Conservation (phyloP, 1,140 invertebrate species). For the Musca vetustissima region DNA sequence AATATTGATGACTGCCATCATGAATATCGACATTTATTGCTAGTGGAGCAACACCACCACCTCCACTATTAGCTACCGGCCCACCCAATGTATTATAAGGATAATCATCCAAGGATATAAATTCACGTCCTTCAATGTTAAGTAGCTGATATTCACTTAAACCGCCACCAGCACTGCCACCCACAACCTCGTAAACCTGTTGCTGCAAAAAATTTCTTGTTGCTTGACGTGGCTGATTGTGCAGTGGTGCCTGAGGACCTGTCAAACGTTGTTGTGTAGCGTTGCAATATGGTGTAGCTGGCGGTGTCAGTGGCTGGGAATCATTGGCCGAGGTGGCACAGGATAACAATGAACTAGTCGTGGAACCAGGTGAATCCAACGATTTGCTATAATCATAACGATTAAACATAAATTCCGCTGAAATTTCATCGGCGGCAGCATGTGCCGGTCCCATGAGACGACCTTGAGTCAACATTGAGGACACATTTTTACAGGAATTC, state of each 20-base stretch:
- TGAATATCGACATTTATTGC: neutral
- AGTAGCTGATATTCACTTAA: conserved; percentile 37
- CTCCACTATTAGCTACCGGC: neutral
- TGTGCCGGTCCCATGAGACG: neutral
- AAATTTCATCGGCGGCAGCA: neutral
- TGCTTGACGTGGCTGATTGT: conserved; percentile 19
- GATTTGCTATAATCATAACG: conserved; percentile 29
- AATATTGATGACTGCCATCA: conserved; percentile 5
- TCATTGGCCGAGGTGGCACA: conserved; percentile 18
- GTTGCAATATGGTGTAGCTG: conserved; percentile 44
- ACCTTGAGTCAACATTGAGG: conserved; percentile 2
- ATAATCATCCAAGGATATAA: conserved; percentile 32
- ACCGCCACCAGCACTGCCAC: conserved; percentile 28
- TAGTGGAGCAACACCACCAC: neutral
- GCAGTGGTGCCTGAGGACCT: neutral
- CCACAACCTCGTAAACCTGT: conserved; percentile 8
- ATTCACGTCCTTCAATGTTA: conserved; percentile 43
- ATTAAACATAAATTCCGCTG: conserved; percentile 17
- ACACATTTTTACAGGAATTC: conserved; percentile 11
- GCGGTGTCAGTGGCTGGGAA: conserved; percentile 43
- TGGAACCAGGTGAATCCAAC: conserved; percentile 50
- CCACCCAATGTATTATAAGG: neutral
- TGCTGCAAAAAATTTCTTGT: conserved; percentile 37
- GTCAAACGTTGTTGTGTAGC: neutral
- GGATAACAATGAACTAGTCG: conserved; percentile 47